phyloP scores from a whole-genome alignment of 30 jellyfish, hydroid and myxozoan genomes.

The Nemopilema nomurai region DNA sequence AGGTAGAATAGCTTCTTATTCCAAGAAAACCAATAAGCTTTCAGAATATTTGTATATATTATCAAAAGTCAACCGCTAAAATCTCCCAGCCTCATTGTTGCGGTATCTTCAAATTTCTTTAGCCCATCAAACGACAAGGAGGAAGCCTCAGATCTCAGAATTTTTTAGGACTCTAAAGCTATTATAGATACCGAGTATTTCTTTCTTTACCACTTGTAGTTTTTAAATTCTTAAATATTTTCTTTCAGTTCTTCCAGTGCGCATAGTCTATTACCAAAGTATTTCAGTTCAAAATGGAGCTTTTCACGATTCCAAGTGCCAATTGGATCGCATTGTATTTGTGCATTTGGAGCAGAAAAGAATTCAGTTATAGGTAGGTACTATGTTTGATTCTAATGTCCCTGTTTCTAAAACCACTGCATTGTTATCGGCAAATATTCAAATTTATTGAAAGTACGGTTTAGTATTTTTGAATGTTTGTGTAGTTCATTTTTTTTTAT shows the following conservation, averaged over 20 bases:
- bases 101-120: too few species aligned
- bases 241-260: slow-evolving; percentile 65
- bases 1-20: neutral
- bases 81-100: too few species aligned
- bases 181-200: too few species aligned
- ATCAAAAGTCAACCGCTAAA: too few species aligned
- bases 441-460: neutral
- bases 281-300: slow-evolving; percentile 97
- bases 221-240: neutral
- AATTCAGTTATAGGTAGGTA: slow-evolving; percentile 93
- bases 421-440: neutral
- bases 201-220: too few species aligned
- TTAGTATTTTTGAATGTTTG: too few species aligned
- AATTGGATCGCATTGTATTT: slow-evolving; percentile 91
- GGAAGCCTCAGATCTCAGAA: too few species aligned
- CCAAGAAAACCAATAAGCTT: too few species aligned
- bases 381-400: neutral
- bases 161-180: too few species aligned
- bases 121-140: too few species aligned
- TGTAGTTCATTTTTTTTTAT: too few species aligned
- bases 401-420: neutral
- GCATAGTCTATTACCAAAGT: slow-evolving; percentile 89
- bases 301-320: slow-evolving; percentile 98
- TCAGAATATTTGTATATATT: too few species aligned
- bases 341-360: slow-evolving; percentile 98